Conservation (phyloP, 2,113 vertebrate species). For the Calyptomena viridis region DNA sequence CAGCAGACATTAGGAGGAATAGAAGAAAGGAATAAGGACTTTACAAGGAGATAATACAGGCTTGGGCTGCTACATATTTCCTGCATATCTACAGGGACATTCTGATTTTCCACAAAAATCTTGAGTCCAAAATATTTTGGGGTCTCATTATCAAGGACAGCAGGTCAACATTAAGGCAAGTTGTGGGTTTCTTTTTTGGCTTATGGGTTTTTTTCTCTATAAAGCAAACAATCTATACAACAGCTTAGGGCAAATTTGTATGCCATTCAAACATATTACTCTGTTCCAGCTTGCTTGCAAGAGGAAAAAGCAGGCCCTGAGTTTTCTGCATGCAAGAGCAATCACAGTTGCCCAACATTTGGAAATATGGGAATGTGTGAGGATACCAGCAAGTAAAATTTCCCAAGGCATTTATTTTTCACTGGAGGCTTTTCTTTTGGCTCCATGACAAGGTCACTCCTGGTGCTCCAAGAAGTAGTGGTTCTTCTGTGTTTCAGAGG, state of each 20-base stretch:
- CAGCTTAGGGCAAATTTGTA: neutral
- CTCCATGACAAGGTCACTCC: conserved; percentile 63
- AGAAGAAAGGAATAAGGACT: neutral
- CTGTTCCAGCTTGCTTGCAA: neutral
- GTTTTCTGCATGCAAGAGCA: conserved; percentile 34
- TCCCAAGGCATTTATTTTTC: conserved; percentile 14
- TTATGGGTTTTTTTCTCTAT: neutral
- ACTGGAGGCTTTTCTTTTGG: conserved; percentile 16
- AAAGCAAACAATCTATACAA: neutral
- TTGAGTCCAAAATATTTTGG: neutral
- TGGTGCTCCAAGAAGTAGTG: conserved; percentile 58
- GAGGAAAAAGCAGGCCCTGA: neutral
- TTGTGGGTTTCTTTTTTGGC: neutral
- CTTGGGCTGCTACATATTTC: neutral
- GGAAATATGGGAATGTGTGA: conserved; percentile 53
- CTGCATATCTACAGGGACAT: neutral
- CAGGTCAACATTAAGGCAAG: neutral
- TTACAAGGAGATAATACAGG: neutral
- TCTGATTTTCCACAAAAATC: neutral
- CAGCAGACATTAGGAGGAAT: neutral
- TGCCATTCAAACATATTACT: neutral
- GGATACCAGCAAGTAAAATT: conserved; percentile 9
- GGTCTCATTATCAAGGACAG: neutral
- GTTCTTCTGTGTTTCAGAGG: conserved; percentile 57
- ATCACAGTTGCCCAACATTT: conserved; percentile 54